Evolutionary conservation across 2,113 vertebrate species (phyloP).

Genomic region (Corynorhinus townsendii): DNA sequence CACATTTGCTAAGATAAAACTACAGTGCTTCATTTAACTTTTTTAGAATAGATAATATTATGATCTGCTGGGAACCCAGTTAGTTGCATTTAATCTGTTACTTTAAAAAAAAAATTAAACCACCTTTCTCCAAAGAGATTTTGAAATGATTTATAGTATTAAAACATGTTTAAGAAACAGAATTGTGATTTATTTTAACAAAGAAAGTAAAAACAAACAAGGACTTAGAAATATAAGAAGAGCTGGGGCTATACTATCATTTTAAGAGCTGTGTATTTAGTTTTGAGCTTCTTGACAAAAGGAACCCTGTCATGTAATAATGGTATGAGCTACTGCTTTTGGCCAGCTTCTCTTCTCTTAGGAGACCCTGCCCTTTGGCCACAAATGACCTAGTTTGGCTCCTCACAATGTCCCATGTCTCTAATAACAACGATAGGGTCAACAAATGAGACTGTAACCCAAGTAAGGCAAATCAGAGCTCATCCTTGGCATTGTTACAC

Average conservation of each 20-base stretch:
- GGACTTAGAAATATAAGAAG: neutral
- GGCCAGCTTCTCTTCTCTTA: neutral
- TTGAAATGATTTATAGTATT: neutral
- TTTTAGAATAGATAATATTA: slow-evolving; percentile 14
- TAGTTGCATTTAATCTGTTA: neutral
- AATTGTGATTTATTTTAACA: neutral
- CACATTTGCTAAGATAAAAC: slow-evolving; percentile 15
- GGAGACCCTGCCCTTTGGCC: neutral
- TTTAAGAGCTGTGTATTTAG: neutral
- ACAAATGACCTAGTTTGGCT: neutral
- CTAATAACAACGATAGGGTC: neutral
- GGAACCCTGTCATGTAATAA: neutral
- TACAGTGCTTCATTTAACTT: neutral
- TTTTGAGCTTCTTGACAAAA: neutral
- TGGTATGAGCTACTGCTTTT: neutral
- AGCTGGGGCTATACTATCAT: neutral
- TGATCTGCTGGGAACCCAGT: neutral
- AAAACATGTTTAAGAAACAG: neutral
- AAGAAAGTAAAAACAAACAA: neutral
- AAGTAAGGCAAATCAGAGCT: neutral
- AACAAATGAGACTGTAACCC: neutral
- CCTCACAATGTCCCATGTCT: neutral
- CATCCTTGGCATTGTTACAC: neutral
- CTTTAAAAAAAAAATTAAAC: neutral
- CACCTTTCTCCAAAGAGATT: neutral